Base-by-base conservation (phyloP, 2,113 vertebrate species). In the Redunca redunca region DNA sequence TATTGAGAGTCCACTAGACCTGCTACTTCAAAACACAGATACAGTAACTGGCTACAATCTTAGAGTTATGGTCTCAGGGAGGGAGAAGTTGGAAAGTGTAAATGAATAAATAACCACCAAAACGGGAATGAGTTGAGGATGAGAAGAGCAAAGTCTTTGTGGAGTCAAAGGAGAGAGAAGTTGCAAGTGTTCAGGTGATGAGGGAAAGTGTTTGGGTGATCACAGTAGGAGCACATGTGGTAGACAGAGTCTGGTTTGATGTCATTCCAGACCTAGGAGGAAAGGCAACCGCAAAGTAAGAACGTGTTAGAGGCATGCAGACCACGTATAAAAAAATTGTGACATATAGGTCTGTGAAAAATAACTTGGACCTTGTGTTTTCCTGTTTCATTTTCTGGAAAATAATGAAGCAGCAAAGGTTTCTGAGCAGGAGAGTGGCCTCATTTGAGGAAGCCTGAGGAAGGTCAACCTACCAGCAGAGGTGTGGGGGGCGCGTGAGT, bases 71-170 rank as follows among this genome's bases (percentile, higher is more conserved):
- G 13, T 53, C 23, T 94, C 23, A n/a, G 55, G 23, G 15, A 94
- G 7, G 12, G 19, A 17, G 30, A 4, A 90, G 2, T 58, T 36
- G 2, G 23, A 90, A 50, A 89, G 25, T 88, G 21, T 82, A 14
- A 62, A 71, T 53, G 40, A 67, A 58, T 88, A 74, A 95, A 88
- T 94, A 80, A 87, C 50, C 21, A 90, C 1, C 28, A 88, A 96
- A 95, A 88, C 52, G 3, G 13, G 2, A 33, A 74, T 82, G 82
- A 82, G 11, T 5, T 64, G 48, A 88, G 23, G 6, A 82, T 58
- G 23, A 64, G 46, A 89, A 88, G 11, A 57, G 2, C n/a, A 50
- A 91, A 86, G 15, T 71, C 46, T 87, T 6, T 90, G 14, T 30
- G 11, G 19, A 40, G 16, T 67, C n/a, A 46, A 87, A 91, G 28